Base-by-base conservation (phyloP, 2,113 vertebrate genomes). In the Rousettus leschenaultii region DNA sequence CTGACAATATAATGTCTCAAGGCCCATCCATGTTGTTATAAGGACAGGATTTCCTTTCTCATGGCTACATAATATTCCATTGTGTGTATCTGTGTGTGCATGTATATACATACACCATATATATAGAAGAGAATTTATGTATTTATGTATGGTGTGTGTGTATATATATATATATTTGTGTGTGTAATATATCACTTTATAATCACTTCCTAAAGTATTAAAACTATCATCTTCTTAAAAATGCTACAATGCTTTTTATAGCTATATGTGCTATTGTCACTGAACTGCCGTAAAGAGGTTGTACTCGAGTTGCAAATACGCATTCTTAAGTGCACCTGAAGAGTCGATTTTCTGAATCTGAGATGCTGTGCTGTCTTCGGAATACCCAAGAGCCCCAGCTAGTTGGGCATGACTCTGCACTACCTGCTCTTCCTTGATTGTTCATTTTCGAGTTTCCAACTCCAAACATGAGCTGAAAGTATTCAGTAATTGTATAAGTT, bases 401-500 rank as follows among this genome's bases (percentile, higher is more conserved):
- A 21, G 55, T 63, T 66, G 35, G 53, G 61, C 14, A 51, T 61
- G 18, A 48, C 57, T 40, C 73, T 88, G 86, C 11, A 21, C 53
- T 26, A 70, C 8, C 2, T 95, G 92, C 57, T 95, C 21, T 45
- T 84, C 86, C 59, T 93, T 92, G 61, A 66, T 55, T 40, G 83
- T 94, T 63, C 14, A 22, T 71, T 96, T 96, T 96, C 70, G 95
- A 73, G 77, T 35, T 63, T 22, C 51, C 28, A 95, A 66, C 84
- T 96, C 22, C 82, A 97, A 91, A 93, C 53, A 82, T 63, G 79
- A 96, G 66, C 83, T 91, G 89, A 86, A 93, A 91, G 57, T 96
- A 85, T 91, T 96, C 96, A 53, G 63, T 96, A 93, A 91, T 97
- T 96, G 87, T 89, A 85, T 51, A 79, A 90, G 91, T 35, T 98